These are phyloP conservation scores for Ichneumoninae sp. DNA, from an alignment of 2,888 invertebrate species.

Conservation along the genomic window DNA sequence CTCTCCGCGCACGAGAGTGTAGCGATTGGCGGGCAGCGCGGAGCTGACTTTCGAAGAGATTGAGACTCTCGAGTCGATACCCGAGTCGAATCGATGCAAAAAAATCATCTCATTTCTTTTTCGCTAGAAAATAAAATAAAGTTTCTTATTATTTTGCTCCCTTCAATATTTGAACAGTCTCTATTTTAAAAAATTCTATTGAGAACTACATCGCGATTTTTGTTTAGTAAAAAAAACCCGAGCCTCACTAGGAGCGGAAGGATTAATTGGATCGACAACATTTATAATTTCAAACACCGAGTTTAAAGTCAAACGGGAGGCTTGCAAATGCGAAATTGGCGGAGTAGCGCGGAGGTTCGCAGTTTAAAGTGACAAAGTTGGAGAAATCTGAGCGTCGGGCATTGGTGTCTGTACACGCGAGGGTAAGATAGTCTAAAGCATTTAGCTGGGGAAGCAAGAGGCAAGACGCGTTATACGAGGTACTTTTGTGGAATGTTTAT, in stretches of 20 bases:
- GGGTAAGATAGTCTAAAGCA: background rate
- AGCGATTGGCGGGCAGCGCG: background rate
- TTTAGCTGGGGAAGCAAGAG: background rate
- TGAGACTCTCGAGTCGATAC: too few species aligned
- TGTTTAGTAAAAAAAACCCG: background rate
- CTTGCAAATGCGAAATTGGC: background rate
- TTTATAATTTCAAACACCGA: background rate
- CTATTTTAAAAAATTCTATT: too few species aligned
- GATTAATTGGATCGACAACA: background rate
- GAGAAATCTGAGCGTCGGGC: background rate
- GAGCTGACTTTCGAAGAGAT: too few species aligned
- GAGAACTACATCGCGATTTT: background rate
- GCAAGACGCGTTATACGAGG: constrained; percentile 63
- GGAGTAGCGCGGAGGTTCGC: background rate
- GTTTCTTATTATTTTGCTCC: background rate
- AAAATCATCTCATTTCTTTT: background rate
- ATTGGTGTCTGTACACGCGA: background rate
- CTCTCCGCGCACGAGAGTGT: constrained; percentile 17
- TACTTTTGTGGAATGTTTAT: constrained; percentile 74
- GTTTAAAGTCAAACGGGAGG: background rate
- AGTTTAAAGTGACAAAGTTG: constrained; percentile 22
- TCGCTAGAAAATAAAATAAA: background rate
- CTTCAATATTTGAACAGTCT: too few species aligned
- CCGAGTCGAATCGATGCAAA: background rate
- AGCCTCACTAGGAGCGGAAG: background rate